Evolutionary conservation across 2,888 invertebrate species (phyloP).

Genomic region (Drosophila ochracea): DNA sequence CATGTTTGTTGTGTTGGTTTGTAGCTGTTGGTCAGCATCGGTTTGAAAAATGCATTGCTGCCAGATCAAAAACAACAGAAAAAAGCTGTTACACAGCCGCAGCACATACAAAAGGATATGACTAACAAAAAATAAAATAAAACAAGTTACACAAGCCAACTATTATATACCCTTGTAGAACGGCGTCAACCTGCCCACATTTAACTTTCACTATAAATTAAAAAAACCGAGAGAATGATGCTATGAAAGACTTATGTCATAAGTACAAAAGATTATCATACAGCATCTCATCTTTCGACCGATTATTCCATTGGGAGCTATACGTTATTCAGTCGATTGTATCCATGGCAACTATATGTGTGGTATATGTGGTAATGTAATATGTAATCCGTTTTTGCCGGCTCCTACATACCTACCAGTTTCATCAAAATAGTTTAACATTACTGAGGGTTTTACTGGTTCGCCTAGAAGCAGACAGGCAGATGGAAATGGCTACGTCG

Average conservation of each 20-base stretch:
- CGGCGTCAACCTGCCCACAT: background rate
- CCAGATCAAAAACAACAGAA: slow-evolving; percentile 27
- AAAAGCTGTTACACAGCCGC: slow-evolving; percentile 6
- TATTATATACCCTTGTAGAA: background rate
- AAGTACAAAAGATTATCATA: background rate
- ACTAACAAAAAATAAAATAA: slow-evolving; percentile 4
- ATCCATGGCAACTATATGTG: too few relatives aligned
- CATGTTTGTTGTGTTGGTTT: slow-evolving; percentile 9
- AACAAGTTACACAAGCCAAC: background rate
- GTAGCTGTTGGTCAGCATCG: slow-evolving; percentile 26
- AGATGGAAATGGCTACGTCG: background rate
- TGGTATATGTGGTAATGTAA: too few relatives aligned
- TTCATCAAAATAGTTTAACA: background rate
- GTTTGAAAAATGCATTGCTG: slow-evolving; percentile 39
- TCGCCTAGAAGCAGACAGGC: background rate
- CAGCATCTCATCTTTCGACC: background rate
- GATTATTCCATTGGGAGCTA: background rate
- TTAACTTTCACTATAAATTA: background rate
- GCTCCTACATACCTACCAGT: too few relatives aligned
- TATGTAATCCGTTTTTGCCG: too few relatives aligned
- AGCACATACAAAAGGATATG: slow-evolving; percentile 35
- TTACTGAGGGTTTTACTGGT: background rate
- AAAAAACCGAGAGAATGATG: background rate
- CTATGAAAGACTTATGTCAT: background rate
- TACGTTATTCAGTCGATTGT: background rate